A percentile compares a stretch with the other conserved stretches of the same genome.
phyloP scores from a whole-genome alignment of 2,797 vertebrate genomes.

The Odontamblyopus rebecca region DNA sequence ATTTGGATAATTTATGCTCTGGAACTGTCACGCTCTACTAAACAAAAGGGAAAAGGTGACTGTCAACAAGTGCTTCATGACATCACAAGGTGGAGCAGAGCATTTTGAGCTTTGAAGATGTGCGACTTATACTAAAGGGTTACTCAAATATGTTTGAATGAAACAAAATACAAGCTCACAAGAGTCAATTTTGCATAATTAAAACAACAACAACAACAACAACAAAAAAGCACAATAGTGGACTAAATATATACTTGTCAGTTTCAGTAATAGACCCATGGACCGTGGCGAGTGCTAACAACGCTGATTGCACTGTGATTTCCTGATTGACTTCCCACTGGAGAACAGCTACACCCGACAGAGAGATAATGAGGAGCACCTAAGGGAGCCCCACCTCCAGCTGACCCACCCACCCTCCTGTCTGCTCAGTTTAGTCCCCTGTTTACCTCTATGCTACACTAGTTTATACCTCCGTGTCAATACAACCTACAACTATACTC shows the following conservation, averaged over 20 bases:
- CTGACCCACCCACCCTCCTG: neutral
- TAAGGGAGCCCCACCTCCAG: slow-evolving; percentile 1
- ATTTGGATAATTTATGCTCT: too few species aligned
- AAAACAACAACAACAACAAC: too few species aligned
- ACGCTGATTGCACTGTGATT: slow-evolving; percentile 4
- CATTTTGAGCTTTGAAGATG: too few species aligned
- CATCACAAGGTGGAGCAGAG: too few species aligned
- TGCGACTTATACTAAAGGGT: too few species aligned
- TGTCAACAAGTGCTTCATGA: too few species aligned
- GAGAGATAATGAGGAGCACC: slow-evolving; percentile 13
- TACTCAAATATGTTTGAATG: too few species aligned
- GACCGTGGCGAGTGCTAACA: neutral
- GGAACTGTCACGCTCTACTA: too few species aligned
- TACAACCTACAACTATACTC: neutral
- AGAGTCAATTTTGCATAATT: too few species aligned
- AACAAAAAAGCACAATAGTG: neutral
- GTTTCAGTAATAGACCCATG: neutral
- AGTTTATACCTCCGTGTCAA: neutral
- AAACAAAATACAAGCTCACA: too few species aligned
- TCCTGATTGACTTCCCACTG: neutral
- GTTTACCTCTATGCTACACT: neutral
- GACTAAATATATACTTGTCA: neutral
- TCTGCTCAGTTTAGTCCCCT: neutral
- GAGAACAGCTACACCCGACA: slow-evolving; percentile 7
- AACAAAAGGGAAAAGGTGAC: too few species aligned